phyloP scores from a whole-genome alignment of 2,888 invertebrate genomes.

The Tetragnatha montana region DNA sequence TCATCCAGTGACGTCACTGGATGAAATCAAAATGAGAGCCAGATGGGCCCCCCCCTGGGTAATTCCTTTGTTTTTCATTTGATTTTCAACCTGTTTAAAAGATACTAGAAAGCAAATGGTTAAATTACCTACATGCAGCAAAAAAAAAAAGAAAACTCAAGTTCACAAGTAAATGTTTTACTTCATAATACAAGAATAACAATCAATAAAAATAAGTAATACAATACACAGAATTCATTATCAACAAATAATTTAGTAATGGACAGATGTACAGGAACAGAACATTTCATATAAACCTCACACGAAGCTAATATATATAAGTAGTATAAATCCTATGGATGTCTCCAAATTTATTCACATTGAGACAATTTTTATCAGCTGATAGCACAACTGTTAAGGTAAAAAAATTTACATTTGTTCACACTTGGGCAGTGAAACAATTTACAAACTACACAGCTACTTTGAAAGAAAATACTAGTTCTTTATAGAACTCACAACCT shows the following conservation, averaged over 20 bases:
- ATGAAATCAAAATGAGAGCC: too few relatives aligned
- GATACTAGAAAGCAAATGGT: too few relatives aligned
- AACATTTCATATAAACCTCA: slow-evolving; percentile 2
- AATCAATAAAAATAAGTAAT: neutral
- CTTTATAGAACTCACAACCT: neutral
- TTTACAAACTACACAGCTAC: neutral
- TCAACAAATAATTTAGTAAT: slow-evolving; percentile 21
- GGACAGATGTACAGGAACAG: neutral
- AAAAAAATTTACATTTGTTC: neutral
- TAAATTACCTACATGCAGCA: too few relatives aligned
- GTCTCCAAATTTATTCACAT: neutral
- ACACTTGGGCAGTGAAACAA: neutral
- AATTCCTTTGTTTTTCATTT: too few relatives aligned
- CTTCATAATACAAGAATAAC: neutral
- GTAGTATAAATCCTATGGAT: slow-evolving; percentile 5
- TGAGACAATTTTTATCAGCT: neutral
- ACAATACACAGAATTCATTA: slow-evolving; percentile 1
- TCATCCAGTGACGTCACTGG: too few relatives aligned
- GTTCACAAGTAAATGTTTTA: slow-evolving; percentile 2
- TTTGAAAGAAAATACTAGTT: neutral
- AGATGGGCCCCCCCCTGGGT: too few relatives aligned
- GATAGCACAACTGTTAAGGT: neutral
- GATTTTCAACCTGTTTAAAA: too few relatives aligned
- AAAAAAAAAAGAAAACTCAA: neutral
- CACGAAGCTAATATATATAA: slow-evolving; percentile 8